Evolutionary conservation across 2,113 vertebrate species (phyloP).

Genomic region (Rhinichthys klamathensis): DNA sequence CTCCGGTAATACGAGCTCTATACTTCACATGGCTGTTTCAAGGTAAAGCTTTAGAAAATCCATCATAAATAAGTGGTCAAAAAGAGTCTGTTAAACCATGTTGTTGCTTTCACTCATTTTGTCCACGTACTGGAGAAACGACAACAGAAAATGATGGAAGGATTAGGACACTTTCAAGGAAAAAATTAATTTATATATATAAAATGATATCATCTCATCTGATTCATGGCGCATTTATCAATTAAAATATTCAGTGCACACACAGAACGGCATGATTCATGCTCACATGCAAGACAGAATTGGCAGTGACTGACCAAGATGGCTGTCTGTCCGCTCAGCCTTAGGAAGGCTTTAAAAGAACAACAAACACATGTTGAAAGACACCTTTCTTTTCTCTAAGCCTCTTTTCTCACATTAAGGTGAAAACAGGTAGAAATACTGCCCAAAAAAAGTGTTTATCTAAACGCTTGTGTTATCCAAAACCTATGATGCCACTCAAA

Average conservation of each 20-base stretch:
- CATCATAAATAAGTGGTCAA: slow-evolving; percentile 58
- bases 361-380: slow-evolving; percentile 69
- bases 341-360: slow-evolving; percentile 91
- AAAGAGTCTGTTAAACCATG: slow-evolving; percentile 89
- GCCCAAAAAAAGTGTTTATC: slow-evolving; percentile 9
- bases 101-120: slow-evolving; percentile 94
- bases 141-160: slow-evolving; percentile 43
- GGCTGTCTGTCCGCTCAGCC: slow-evolving; percentile 88
- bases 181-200: too few relatives aligned
- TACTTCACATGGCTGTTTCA: slow-evolving; percentile 40
- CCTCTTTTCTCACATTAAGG: background rate
- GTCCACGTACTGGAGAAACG: slow-evolving; percentile 87
- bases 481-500: background rate
- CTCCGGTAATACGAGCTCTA: slow-evolving; percentile 31
- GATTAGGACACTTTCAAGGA: background rate
- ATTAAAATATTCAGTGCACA: slow-evolving; percentile 6
- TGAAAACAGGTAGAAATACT: slow-evolving; percentile 55
- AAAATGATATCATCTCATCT: background rate
- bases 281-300: slow-evolving; percentile 77
- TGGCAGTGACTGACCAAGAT: slow-evolving; percentile 91
- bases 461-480: background rate
- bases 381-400: too few relatives aligned
- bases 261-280: slow-evolving; percentile 61
- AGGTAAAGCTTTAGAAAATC: slow-evolving; percentile 57
- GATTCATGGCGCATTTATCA: background rate